phyloP scores from a whole-genome alignment of 2,888 invertebrate genomes.

The Acanthopleura granulata region DNA sequence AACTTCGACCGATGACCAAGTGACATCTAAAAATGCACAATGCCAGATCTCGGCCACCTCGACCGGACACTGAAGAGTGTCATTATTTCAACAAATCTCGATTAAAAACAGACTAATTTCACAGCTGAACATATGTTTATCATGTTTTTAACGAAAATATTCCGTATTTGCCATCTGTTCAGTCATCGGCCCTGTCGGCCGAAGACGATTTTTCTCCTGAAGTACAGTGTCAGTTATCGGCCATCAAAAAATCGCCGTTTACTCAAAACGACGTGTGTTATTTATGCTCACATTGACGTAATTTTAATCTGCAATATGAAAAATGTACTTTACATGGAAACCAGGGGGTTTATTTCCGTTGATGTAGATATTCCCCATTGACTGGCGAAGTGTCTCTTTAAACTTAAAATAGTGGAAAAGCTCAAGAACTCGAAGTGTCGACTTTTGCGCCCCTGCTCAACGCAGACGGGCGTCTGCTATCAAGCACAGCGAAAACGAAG shows the following conservation, averaged over 20 bases:
- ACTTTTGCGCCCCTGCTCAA: neutral
- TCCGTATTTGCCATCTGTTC: neutral
- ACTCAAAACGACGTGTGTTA: neutral
- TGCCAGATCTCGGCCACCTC: slow-evolving; percentile 13
- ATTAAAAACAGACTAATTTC: no score
- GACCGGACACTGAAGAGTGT: slow-evolving; percentile 1
- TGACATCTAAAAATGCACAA: neutral
- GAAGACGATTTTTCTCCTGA: neutral
- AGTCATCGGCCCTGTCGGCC: slow-evolving; percentile 8
- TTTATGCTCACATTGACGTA: no score
- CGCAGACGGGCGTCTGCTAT: neutral
- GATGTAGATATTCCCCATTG: neutral
- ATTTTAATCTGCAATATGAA: no score
- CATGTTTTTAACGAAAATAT: no score
- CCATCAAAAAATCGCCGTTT: neutral
- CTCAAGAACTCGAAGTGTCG: neutral
- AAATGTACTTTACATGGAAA: neutral
- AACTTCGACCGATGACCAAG: neutral
- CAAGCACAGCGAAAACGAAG: neutral
- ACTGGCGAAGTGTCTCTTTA: neutral
- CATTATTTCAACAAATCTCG: neutral
- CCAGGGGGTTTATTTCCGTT: no score
- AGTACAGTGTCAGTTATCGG: neutral
- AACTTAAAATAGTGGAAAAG: neutral
- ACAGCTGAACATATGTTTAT: no score